These are phyloP conservation scores for Ichneumoninae sp. DNA, from an alignment of 2,888 invertebrate genomes.

Conservation along the genomic window DNA sequence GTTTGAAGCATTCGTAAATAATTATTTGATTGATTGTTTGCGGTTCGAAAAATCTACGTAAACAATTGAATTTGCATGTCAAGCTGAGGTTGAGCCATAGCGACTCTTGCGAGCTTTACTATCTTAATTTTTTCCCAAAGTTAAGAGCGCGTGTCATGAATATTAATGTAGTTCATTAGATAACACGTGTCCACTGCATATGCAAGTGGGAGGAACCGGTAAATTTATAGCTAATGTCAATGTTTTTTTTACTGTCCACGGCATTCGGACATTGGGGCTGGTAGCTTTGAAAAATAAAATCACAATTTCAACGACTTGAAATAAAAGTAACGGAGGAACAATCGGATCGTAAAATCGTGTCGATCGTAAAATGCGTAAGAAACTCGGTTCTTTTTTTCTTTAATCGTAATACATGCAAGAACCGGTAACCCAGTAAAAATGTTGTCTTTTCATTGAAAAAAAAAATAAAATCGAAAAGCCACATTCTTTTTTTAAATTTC, in stretches of 20 bases:
- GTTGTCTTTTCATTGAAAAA: not conserved
- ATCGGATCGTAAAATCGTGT: slow-evolving; percentile 75
- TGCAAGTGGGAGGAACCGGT: not conserved
- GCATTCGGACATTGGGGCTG: not conserved
- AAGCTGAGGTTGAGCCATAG: not conserved
- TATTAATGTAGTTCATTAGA: slow-evolving; percentile 19
- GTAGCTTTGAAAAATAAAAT: not conserved
- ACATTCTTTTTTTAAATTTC: not conserved
- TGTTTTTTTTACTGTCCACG: not conserved
- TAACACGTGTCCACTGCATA: slow-evolving; percentile 2
- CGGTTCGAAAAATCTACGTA: not conserved
- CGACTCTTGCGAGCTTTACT: not conserved
- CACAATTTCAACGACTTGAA: not conserved
- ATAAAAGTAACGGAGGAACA: slow-evolving; percentile 59
- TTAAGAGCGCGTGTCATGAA: not conserved
- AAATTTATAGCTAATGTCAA: slow-evolving; percentile 1
- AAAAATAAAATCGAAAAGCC: not conserved
- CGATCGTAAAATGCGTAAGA: slow-evolving; percentile 23
- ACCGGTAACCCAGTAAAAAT: slow-evolving; percentile 58
- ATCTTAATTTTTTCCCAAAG: not conserved
- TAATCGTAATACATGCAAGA: slow-evolving; percentile 58
- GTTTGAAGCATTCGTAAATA: not conserved
- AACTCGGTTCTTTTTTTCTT: slow-evolving; percentile 64
- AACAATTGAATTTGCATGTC: slow-evolving; percentile 14
- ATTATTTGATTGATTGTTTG: not conserved